Conservation (phyloP, 1,140 invertebrate genomes). For the Zaprionus africanus region DNA sequence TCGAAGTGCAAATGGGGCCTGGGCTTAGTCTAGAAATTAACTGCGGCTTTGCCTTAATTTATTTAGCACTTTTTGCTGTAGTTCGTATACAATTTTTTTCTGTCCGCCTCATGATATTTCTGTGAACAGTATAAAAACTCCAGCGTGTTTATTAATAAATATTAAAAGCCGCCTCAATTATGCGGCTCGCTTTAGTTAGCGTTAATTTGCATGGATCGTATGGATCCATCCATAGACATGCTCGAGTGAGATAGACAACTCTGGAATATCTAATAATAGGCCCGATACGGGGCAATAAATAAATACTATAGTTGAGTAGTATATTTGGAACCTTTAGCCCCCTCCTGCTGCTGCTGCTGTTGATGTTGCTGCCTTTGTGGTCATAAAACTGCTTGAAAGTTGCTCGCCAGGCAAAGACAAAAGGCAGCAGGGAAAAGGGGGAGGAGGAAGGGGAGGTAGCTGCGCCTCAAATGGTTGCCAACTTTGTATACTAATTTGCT, state of each 20-base stretch:
- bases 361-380: constrained; percentile 10
- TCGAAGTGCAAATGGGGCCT: constrained; percentile 27
- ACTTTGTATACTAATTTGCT: constrained; percentile 83
- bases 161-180: constrained; percentile 40
- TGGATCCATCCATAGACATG: constrained; percentile 18
- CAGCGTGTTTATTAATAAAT: constrained; percentile 43
- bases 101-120: neutral
- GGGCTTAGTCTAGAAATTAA: constrained; percentile 44
- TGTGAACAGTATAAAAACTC: neutral
- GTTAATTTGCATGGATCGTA: constrained; percentile 3
- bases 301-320: constrained; percentile 46
- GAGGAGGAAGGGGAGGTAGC: neutral
- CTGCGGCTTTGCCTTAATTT: constrained; percentile 42
- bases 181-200: constrained; percentile 12
- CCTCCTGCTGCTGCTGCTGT: neutral
- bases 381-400: constrained; percentile 50
- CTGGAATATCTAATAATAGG: constrained; percentile 67
- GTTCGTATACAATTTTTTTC: constrained; percentile 20
- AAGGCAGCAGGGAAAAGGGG: constrained; percentile 6
- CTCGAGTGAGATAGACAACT: constrained; percentile 18
- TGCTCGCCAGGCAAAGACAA: constrained; percentile 60
- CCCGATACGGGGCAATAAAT: constrained; percentile 61
- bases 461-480: constrained; percentile 46
- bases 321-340: constrained; percentile 36
- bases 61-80: constrained; percentile 20